phyloP scores from a whole-genome alignment of 2,113 vertebrate genomes.

The Tringa solitaria region DNA sequence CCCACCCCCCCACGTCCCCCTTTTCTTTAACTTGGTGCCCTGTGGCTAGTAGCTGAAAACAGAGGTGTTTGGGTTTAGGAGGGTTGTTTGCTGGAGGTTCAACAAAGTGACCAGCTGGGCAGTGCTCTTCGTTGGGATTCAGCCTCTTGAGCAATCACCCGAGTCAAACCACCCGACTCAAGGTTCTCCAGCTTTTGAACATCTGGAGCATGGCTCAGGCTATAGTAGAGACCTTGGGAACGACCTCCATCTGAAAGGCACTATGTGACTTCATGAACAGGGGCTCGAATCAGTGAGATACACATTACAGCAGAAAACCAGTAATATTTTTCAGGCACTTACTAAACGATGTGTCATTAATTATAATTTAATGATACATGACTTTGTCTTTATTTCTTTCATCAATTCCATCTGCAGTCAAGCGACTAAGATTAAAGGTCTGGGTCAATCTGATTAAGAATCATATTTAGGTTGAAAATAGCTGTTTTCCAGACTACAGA shows the following conservation, averaged over 20 bases:
- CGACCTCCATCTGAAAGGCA: not conserved
- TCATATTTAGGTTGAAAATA: not conserved
- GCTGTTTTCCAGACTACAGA: not conserved
- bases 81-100: not conserved
- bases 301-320: not conserved
- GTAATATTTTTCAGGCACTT: not conserved
- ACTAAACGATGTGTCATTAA: not conserved
- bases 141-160: not conserved
- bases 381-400: not conserved
- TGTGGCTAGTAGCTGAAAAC: not conserved
- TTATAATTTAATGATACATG: not conserved
- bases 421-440: not conserved
- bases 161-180: accelerated
- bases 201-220: accelerated
- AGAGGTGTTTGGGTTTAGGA: not conserved
- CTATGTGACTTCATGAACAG: accelerated
- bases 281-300: not conserved
- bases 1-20: too few species aligned
- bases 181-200: not conserved
- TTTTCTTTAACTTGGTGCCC: not conserved
- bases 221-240: not conserved
- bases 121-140: not conserved
- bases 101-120: not conserved
- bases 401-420: not conserved
- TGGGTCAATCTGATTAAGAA: not conserved